phyloP scores from a whole-genome alignment of 2,888 invertebrate species.

The Ptilodon capucinus region DNA sequence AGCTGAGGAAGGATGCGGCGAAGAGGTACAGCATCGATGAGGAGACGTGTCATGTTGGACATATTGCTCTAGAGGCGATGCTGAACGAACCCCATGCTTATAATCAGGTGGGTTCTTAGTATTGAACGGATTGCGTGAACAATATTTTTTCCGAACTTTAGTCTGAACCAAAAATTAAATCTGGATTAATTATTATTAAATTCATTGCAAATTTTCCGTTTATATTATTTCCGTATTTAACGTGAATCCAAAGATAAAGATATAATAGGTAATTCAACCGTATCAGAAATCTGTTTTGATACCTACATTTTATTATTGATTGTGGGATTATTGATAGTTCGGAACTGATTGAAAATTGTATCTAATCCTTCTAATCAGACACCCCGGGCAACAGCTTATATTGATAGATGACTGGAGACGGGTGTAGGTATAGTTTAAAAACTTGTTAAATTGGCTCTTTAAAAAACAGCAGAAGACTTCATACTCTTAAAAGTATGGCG shows the following conservation, averaged over 20 bases:
- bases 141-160: too few species aligned
- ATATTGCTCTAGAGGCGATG: constrained; percentile 46
- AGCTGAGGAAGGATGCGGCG: constrained; percentile 40
- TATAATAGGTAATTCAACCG: not conserved
- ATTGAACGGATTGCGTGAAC: not conserved
- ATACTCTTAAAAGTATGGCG: too few species aligned
- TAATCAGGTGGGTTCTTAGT: constrained; percentile 36
- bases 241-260: not conserved
- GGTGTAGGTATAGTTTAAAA: too few species aligned
- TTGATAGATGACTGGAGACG: not conserved
- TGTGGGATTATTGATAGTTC: not conserved
- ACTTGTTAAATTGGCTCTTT: too few species aligned
- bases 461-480: too few species aligned
- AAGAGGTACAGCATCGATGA: constrained; percentile 38
- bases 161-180: too few species aligned
- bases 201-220: not conserved
- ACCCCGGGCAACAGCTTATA: not conserved
- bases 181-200: too few species aligned
- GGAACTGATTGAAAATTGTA: not conserved
- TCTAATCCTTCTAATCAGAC: not conserved
- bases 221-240: not conserved
- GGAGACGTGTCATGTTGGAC: constrained; percentile 48
- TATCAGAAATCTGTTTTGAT: not conserved
- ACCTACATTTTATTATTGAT: not conserved
- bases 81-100: constrained; percentile 35